Evolutionary conservation across 2,888 invertebrate genomes (phyloP), one percentile per base, ranked within the genome.

Genomic region (Caradrina clavipalpis): DNA sequence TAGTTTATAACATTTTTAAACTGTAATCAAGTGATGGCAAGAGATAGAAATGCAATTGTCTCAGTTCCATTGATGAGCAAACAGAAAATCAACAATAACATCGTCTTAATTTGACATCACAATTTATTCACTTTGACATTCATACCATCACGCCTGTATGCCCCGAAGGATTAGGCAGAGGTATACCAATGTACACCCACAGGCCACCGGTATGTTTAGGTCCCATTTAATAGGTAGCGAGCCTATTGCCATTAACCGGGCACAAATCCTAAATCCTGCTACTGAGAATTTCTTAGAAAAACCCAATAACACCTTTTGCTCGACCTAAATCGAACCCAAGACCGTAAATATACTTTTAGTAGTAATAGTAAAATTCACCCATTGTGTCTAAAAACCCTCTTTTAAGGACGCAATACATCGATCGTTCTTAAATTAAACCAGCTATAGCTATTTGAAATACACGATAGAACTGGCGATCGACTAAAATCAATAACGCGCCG

Each of bases 401-500:
- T 15, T 49, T 35, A 17, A 50, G 17, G 17, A 47, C 42, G n/a
- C 26, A 13, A 49, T 17, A 49, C 13, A 53, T 50, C 45, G 53
- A 76, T 63, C 53, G 26, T 59, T 65, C 61, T 50, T 49, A 62
- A 65, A 80, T 59, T 56, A 57, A 70, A 62, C n/a, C 50, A 39
- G 39, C 47, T 22, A n/a, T n/a, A n/a, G n/a, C 47, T 62, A 69
- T 64, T 26, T 69, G 49, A 64, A 65, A 35, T 49, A 56, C 31
- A 42, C n/a, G 21, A 54, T 26, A n/a, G 50, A 42, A 42, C 51
- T 21, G 49, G 55, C 26, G 35, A 60, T 57, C 31, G 39, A 56
- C 39, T 11, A 71, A 81, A 78, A 80, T 78, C 81, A 60, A 78
- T 78, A 78, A 42, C 26, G 26, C 39, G 15, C 53, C 19, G 53